phyloP scores from a whole-genome alignment of 2,797 vertebrate genomes.

The Myotis pilosus region DNA sequence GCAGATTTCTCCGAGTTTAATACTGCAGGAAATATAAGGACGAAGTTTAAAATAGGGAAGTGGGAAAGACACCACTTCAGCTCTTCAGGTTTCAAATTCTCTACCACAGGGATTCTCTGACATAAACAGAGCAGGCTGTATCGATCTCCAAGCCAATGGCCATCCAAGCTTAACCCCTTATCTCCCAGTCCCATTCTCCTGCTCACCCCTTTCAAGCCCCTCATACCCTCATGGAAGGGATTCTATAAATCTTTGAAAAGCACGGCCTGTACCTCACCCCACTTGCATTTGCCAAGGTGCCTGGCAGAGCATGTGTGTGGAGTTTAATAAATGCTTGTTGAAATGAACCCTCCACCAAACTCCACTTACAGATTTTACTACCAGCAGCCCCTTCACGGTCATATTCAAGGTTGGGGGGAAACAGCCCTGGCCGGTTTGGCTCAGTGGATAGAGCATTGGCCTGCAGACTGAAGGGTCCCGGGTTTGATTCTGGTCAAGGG shows the following conservation, averaged over 20 bases:
- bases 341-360: constrained; percentile 31
- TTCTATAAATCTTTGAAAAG: neutral
- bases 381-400: neutral
- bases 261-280: neutral
- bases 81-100: constrained; percentile 26
- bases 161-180: neutral
- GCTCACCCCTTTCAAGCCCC: neutral
- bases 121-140: neutral
- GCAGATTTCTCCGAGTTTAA: neutral
- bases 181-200: neutral
- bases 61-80: neutral
- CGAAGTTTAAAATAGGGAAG: neutral
- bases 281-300: neutral
- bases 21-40: neutral
- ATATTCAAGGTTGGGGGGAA: neutral
- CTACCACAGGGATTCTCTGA: neutral
- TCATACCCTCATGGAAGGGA: neutral
- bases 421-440: no score
- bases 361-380: constrained; percentile 20
- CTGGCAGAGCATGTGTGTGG: neutral
- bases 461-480: no score
- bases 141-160: neutral
- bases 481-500: no score
- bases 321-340: constrained; percentile 12
- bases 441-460: no score